Evolutionary conservation across 2,113 vertebrate genomes (phyloP).

Genomic region (Epinephelus cyanopodus): DNA sequence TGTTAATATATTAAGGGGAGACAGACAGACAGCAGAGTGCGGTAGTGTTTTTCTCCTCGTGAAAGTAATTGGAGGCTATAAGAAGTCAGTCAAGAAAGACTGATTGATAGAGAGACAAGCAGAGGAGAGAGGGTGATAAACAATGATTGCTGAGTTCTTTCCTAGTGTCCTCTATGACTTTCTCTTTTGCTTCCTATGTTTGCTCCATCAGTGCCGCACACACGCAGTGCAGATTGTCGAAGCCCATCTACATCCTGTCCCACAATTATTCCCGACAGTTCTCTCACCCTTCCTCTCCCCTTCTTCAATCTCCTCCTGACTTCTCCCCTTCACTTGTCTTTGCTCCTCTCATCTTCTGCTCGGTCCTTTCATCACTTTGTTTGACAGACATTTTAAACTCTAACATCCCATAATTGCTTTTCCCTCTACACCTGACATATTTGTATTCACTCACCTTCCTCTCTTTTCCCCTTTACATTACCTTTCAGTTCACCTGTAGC

Average conservation of each 20-base stretch:
- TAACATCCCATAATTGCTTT: constrained; percentile 4
- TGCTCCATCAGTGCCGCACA: constrained; percentile 8
- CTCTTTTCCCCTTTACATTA: neutral
- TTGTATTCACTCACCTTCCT: neutral
- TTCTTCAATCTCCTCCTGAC: constrained; percentile 16
- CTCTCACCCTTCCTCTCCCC: constrained; percentile 11
- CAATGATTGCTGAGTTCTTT: neutral
- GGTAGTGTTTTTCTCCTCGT: neutral
- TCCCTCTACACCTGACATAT: neutral
- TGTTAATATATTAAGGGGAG: constrained; percentile 19
- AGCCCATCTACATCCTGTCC: constrained; percentile 34
- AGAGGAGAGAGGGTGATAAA: neutral
- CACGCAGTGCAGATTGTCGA: constrained; percentile 10
- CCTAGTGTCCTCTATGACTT: constrained; percentile 22
- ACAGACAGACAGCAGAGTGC: constrained; percentile 7
- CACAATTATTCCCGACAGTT: constrained; percentile 41
- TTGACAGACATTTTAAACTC: constrained; percentile 48
- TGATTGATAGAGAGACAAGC: neutral
- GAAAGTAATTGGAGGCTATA: neutral
- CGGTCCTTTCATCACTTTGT: constrained; percentile 39
- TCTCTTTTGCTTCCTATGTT: constrained; percentile 14
- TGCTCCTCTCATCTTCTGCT: constrained; percentile 21
- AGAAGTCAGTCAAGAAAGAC: neutral
- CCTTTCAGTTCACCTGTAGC: neutral
- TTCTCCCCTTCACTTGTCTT: constrained; percentile 38